These are phyloP conservation scores for Zosterops pallidus DNA, from an alignment of 2,113 vertebrate species.

Conservation along the genomic window DNA sequence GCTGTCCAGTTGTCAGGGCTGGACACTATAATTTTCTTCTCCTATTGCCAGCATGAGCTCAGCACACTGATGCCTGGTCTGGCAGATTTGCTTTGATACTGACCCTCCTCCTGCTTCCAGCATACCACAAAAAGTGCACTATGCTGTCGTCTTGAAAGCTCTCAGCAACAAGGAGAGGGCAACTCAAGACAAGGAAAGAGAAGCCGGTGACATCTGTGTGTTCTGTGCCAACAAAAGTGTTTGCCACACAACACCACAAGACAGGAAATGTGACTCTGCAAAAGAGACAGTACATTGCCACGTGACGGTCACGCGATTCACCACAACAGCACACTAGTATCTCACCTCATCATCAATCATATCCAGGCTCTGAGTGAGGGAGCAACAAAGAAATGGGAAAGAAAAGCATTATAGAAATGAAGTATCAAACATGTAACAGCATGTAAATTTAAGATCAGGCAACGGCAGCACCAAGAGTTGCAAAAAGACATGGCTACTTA, in stretches of 20 bases:
- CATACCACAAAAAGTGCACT: not conserved
- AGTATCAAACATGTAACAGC: constrained; percentile 44
- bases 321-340: constrained; percentile 50
- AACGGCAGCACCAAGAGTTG: constrained; percentile 26
- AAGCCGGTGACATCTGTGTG: not conserved
- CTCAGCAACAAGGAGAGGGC: not conserved
- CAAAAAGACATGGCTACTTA: constrained; percentile 5
- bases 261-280: not conserved
- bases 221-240: not conserved
- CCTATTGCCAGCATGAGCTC: not conserved
- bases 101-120: not conserved
- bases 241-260: not conserved
- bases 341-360: constrained; percentile 99
- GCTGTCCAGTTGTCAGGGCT: not conserved
- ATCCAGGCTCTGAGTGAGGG: constrained; percentile 92
- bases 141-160: not conserved
- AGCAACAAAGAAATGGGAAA: constrained; percentile 81
- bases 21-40: not conserved
- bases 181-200: not conserved
- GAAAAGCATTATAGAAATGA: constrained; percentile 71
- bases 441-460: constrained; percentile 26
- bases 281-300: not conserved
- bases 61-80: not conserved
- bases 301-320: not conserved
- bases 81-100: not conserved